Base-by-base conservation (phyloP, 2,113 vertebrate species). In the Ancistrus triradiatus region DNA sequence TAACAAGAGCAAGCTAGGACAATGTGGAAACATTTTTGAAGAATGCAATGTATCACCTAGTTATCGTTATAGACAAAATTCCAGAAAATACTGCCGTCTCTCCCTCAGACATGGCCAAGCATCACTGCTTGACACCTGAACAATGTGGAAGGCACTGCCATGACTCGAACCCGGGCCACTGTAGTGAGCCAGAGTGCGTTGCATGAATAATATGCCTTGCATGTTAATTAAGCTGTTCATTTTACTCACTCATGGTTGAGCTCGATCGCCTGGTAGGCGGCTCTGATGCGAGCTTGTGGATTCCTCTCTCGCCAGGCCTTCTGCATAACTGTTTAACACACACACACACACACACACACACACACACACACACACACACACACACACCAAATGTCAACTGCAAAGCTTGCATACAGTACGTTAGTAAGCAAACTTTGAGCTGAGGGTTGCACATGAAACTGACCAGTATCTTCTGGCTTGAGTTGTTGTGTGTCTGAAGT, bases 301-400 rank as follows among this genome's bases (percentile, higher is more conserved):
- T 94, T 97, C 81, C 96, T 92, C 81, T 98, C 95, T 42, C 95
- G 83, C 95, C 96, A 98, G 0, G 94, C 96, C 74, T 98, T 98
- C 87, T 98, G 95, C 95, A 98, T 98, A 64, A 96, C 95, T 98
- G 85, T 59, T 51, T 6, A 3, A 38, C 19, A 18, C 18, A 31
- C 43, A 46, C 11, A 21, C 19, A 52, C 35, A 31, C 49, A 49
- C 11, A 38, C n/a, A 17, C 15, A 25, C 37, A 31, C 19, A 27
- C 33, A 43, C 37, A 52, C 37, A 63, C 21, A 50, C 11, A 28
- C 17, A 70, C 53, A 68, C 63, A 31, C 61, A 43, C 7, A 52
- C 6, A 6, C 18, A 11, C 24, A 33, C 6, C 18, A 47, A 56
- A 5, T 19, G 52, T n/a, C 31, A 55, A 49, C 53, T 24, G 14